A percentile compares a stretch with the other conserved stretches of the same genome.
Conservation (phyloP, 2,888 invertebrate genomes). For the Heteromyza rotundicornis region DNA sequence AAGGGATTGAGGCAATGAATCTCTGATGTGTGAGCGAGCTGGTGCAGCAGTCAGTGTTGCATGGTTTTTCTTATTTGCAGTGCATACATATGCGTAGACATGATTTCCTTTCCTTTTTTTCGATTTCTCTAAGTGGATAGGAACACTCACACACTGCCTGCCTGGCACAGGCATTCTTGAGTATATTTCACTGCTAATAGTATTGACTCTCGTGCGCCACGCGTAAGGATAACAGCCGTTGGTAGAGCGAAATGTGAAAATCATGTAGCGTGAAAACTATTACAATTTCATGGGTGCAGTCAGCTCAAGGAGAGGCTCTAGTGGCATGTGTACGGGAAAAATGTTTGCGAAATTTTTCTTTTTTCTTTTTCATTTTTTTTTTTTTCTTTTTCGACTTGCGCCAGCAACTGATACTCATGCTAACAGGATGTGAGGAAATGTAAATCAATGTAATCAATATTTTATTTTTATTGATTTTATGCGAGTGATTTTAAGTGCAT, state of each 20-base stretch:
- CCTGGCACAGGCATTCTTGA: background rate
- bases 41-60: slow-evolving; percentile 27
- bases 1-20: slow-evolving; percentile 16
- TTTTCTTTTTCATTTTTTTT: too few species aligned
- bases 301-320: background rate
- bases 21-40: slow-evolving; percentile 19
- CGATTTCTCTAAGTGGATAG: slow-evolving; percentile 21
- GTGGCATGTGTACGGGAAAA: too few species aligned
- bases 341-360: too few species aligned
- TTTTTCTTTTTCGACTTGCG: too few species aligned
- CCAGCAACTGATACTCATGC: background rate
- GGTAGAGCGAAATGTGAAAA: slow-evolving; percentile 8
- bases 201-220: background rate
- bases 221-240: too few species aligned
- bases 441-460: background rate
- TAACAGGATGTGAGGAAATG: background rate
- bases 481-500: too few species aligned
- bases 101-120: slow-evolving; percentile 19
- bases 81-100: background rate
- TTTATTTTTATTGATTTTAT: too few species aligned
- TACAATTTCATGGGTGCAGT: slow-evolving; percentile 20
- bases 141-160: background rate
- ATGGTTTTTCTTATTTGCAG: background rate
- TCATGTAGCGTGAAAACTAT: slow-evolving; percentile 22
- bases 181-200: background rate